These are phyloP conservation scores for Tenebrio molitor DNA, from an alignment of 1,140 invertebrate genomes.

Conservation along the genomic window DNA sequence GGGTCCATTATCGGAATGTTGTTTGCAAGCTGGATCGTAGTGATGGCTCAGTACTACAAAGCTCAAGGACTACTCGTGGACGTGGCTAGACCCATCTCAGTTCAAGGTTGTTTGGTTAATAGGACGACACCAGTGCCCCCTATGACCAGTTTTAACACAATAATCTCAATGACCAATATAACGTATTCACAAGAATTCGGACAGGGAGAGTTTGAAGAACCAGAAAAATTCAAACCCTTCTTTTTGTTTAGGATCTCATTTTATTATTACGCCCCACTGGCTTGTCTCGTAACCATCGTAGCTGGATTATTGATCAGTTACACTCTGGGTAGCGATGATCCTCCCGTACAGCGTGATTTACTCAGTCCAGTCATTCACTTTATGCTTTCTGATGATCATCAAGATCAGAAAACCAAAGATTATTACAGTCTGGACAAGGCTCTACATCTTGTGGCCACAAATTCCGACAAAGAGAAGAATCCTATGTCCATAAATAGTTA, in stretches of 20 bases:
- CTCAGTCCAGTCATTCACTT: slow-evolving; percentile 58
- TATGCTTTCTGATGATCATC: slow-evolving; percentile 43
- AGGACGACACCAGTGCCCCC: neutral
- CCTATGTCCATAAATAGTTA: neutral
- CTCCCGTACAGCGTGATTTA: slow-evolving; percentile 54
- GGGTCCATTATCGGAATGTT: slow-evolving; percentile 65
- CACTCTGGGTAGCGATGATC: slow-evolving; percentile 54
- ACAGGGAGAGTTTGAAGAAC: no score
- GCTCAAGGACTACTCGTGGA: slow-evolving; percentile 43
- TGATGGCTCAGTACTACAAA: slow-evolving; percentile 64
- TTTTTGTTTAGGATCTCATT: slow-evolving; percentile 59
- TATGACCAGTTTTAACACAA: slow-evolving; percentile 33
- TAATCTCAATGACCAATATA: neutral
- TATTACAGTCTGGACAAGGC: slow-evolving; percentile 47
- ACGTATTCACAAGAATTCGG: no score
- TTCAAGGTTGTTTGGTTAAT: slow-evolving; percentile 47
- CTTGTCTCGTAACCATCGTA: slow-evolving; percentile 53
- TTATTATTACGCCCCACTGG: slow-evolving; percentile 62
- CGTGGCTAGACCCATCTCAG: slow-evolving; percentile 49
- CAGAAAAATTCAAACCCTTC: slow-evolving; percentile 43
- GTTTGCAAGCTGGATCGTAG: slow-evolving; percentile 66
- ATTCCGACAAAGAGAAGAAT: slow-evolving; percentile 5
- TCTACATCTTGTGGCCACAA: slow-evolving; percentile 39
- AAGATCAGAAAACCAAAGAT: slow-evolving; percentile 5
- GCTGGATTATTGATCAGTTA: slow-evolving; percentile 61